Conservation (phyloP, 2,113 vertebrate species). For the Nesogale talazaci region DNA sequence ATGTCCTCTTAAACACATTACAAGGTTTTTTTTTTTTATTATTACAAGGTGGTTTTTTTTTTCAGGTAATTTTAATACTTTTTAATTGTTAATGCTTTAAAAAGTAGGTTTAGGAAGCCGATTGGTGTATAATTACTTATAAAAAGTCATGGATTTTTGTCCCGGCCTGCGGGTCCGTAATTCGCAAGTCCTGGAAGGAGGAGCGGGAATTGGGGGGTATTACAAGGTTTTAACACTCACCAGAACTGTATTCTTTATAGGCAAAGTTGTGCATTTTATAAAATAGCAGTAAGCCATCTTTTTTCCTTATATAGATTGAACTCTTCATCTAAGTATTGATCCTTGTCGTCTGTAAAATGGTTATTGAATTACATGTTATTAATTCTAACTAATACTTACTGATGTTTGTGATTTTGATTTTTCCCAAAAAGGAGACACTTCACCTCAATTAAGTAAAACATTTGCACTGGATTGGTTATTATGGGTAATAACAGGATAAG, state of each 20-base stretch:
- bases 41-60: too few species aligned
- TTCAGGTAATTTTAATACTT: too few species aligned
- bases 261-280: conserved; percentile 39
- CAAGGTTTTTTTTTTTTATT: too few species aligned
- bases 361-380: conserved; percentile 70
- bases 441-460: conserved; percentile 46
- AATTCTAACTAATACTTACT: conserved; percentile 80
- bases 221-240: conserved; percentile 8
- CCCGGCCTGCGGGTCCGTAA: too few species aligned
- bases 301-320: conserved; percentile 51
- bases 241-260: conserved; percentile 47
- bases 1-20: conserved; percentile 39
- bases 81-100: too few species aligned
- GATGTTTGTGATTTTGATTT: conserved; percentile 83
- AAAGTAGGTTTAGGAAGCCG: too few species aligned
- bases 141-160: too few species aligned
- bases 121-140: too few species aligned
- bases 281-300: not conserved
- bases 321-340: conserved; percentile 48
- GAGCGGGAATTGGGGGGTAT: too few species aligned
- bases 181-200: too few species aligned
- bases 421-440: conserved; percentile 80
- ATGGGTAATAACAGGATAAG: conserved; percentile 2
- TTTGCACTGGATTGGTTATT: conserved; percentile 43
- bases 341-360: conserved; percentile 64